Percentiles rank a stretch among this genome's conserved stretches.
Evolutionary conservation across 2,113 vertebrate genomes (phyloP).

Genomic region (Porphyrio hochstetteri): DNA sequence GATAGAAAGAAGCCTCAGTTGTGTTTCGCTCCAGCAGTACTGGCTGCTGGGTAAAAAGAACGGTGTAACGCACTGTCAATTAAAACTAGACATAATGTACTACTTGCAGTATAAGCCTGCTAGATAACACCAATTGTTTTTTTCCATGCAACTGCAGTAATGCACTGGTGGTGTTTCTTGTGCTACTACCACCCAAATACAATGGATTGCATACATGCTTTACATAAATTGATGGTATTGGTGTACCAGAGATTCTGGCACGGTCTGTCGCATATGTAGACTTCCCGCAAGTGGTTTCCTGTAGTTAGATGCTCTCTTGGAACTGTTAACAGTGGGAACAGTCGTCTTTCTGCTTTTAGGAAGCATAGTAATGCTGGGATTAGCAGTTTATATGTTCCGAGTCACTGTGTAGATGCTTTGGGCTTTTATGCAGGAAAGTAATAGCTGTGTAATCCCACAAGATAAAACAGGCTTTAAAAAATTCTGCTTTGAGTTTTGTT

Average conservation of each 20-base stretch:
- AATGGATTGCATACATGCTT: background rate
- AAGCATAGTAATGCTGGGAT: slow-evolving; percentile 34
- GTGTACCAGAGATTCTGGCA: slow-evolving; percentile 17
- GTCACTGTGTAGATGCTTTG: background rate
- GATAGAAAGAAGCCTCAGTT: slow-evolving; percentile 36
- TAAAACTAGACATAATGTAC: background rate
- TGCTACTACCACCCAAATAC: background rate
- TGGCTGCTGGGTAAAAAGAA: background rate
- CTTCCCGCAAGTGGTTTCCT: slow-evolving; percentile 38
- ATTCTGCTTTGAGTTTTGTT: slow-evolving; percentile 24
- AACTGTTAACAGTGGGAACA: slow-evolving; percentile 5
- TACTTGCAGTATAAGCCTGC: background rate
- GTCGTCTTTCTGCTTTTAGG: slow-evolving; percentile 32
- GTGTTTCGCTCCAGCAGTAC: slow-evolving; percentile 42
- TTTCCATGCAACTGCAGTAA: background rate
- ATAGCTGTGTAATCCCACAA: background rate
- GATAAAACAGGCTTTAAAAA: slow-evolving; percentile 13
- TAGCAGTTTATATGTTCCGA: slow-evolving; percentile 17
- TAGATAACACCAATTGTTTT: background rate
- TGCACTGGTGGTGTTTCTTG: background rate
- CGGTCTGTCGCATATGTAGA: background rate
- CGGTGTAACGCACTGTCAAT: background rate
- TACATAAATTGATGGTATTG: background rate
- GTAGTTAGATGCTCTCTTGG: slow-evolving; percentile 33
- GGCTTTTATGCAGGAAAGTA: slow-evolving; percentile 8